Evolutionary conservation across 1,140 invertebrate species (phyloP).

Genomic region (Oncopodura yosiiana): DNA sequence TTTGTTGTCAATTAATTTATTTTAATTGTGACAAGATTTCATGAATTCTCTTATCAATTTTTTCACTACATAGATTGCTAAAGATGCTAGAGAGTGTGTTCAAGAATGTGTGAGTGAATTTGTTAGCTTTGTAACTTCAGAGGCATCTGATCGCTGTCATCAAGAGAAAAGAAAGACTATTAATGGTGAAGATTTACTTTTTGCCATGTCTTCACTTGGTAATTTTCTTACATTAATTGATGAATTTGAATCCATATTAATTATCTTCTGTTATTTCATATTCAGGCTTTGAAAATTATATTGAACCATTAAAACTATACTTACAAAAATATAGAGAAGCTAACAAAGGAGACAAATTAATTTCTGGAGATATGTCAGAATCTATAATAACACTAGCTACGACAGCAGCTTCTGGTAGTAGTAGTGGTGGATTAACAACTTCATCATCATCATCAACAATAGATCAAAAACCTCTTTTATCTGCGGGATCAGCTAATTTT

Average conservation of each 20-base stretch:
- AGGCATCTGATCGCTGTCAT: conserved; percentile 88
- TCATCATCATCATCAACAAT: too few relatives aligned
- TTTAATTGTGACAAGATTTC: neutral
- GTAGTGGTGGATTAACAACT: too few relatives aligned
- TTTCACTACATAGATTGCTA: conserved; percentile 64
- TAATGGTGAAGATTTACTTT: conserved; percentile 95
- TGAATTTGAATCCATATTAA: too few relatives aligned
- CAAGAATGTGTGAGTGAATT: conserved; percentile 99
- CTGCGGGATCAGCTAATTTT: too few relatives aligned
- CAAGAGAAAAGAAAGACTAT: conserved; percentile 99
- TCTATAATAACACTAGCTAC: too few relatives aligned
- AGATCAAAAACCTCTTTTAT: too few relatives aligned
- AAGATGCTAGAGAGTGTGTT: conserved; percentile 97
- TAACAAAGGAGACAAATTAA: conserved; percentile 35
- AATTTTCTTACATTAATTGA: too few relatives aligned
- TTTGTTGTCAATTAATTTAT: neutral
- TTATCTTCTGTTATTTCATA: too few relatives aligned
- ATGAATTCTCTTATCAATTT: neutral
- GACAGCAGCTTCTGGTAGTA: too few relatives aligned
- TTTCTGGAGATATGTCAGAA: conserved; percentile 9
- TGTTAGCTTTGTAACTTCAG: conserved; percentile 97
- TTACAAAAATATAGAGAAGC: conserved; percentile 93
- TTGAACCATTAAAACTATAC: conserved; percentile 92
- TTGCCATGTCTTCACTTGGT: conserved; percentile 93
- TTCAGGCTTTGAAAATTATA: conserved; percentile 98